These are phyloP conservation scores for Molanna angustata DNA, from an alignment of 2,888 invertebrate genomes.

Conservation along the genomic window DNA sequence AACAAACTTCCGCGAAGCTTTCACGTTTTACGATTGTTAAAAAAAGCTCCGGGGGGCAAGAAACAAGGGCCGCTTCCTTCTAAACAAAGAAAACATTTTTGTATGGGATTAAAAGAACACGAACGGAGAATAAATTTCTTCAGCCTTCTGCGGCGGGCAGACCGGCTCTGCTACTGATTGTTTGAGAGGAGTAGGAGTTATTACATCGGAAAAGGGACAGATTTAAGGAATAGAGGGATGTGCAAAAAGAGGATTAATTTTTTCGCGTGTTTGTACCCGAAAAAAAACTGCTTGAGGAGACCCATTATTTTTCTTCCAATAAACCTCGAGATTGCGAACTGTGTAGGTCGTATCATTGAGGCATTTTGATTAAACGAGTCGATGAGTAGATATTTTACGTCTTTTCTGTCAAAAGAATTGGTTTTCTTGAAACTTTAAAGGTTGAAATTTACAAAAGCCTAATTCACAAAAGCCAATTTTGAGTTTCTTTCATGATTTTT, in stretches of 20 bases:
- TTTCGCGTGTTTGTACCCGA: too few species aligned
- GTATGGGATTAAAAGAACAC: slow-evolving; percentile 29
- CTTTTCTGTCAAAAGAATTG: too few species aligned
- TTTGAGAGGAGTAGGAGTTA: slow-evolving; percentile 22
- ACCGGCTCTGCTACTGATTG: slow-evolving; percentile 22
- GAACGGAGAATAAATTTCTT: slow-evolving; percentile 28
- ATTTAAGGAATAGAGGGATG: slow-evolving; percentile 4
- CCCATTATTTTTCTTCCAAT: too few species aligned
- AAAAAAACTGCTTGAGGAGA: too few species aligned
- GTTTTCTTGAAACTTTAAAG: too few species aligned
- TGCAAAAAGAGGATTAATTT: background rate
- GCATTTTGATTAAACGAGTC: too few species aligned
- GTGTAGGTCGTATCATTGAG: too few species aligned
- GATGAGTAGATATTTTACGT: too few species aligned
- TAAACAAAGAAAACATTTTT: slow-evolving; percentile 31
- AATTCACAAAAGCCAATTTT: too few species aligned
- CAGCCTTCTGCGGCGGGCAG: slow-evolving; percentile 11
- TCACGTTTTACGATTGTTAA: slow-evolving; percentile 31
- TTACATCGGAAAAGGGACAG: slow-evolving; percentile 17
- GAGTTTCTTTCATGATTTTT: too few species aligned
- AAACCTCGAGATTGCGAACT: too few species aligned
- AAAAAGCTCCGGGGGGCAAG: slow-evolving; percentile 22
- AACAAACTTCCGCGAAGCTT: slow-evolving; percentile 25
- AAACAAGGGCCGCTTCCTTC: slow-evolving; percentile 20
- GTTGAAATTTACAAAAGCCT: too few species aligned